A percentile compares a stretch with the other conserved stretches of the same genome.
Evolutionary conservation across 2,113 vertebrate species (phyloP).

Genomic region (Solea solea): DNA sequence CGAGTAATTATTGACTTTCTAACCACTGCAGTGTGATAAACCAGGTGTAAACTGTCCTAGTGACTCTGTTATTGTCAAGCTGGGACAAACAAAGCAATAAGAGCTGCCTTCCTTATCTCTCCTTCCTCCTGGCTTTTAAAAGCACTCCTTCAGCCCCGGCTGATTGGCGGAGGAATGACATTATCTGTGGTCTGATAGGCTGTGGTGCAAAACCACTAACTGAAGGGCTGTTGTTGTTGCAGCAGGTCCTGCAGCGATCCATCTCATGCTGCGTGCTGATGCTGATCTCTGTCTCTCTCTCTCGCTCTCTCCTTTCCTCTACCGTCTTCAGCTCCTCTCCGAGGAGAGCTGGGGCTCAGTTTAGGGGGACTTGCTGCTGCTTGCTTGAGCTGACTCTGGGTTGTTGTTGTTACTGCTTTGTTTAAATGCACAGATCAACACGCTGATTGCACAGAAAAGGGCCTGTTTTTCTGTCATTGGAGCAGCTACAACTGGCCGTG

Average conservation of each 20-base stretch:
- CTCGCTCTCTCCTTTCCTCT: conserved; percentile 3
- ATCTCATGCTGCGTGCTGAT: conserved; percentile 19
- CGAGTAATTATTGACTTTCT: conserved; percentile 50
- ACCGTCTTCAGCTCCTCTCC: conserved; percentile 21
- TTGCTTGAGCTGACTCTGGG: conserved; percentile 16
- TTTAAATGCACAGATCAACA: not conserved
- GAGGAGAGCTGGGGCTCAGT: conserved; percentile 16
- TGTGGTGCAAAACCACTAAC: conserved; percentile 59
- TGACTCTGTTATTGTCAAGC: conserved; percentile 61
- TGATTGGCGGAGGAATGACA: conserved; percentile 65
- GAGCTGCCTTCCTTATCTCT: conserved; percentile 65
- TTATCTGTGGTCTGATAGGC: conserved; percentile 70
- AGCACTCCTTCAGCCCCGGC: conserved; percentile 41
- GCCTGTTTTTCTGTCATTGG: not conserved
- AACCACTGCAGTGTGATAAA: conserved; percentile 35
- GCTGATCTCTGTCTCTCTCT: conserved; percentile 12
- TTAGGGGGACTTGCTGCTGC: conserved; percentile 32
- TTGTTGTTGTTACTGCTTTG: conserved; percentile 24
- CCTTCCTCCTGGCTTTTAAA: conserved; percentile 58
- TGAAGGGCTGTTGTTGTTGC: conserved; percentile 66
- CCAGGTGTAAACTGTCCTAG: conserved; percentile 20
- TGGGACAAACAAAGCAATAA: conserved; percentile 74
- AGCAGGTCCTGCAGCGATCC: conserved; percentile 55
- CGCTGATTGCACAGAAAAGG: not conserved
- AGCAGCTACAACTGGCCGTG: not conserved